Evolutionary conservation across 2,113 vertebrate species (phyloP).

Genomic region (Anguilla japonica): DNA sequence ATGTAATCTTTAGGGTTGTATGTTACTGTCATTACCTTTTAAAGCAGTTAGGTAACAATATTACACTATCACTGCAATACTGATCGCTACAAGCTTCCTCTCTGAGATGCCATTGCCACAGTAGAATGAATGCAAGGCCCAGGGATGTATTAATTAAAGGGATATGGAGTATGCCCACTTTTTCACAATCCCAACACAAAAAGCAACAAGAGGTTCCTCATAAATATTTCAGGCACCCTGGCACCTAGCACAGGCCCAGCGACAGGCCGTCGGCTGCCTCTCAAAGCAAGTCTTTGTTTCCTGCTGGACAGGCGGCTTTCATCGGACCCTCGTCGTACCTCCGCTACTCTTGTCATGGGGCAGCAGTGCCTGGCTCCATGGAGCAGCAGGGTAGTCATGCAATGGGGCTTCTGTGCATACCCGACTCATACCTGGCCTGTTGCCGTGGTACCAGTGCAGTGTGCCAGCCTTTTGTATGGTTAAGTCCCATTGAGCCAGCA

Average conservation of each 20-base stretch:
- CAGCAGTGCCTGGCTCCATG: conserved; percentile 29
- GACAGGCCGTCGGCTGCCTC: conserved; percentile 53
- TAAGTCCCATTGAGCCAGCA: conserved; percentile 56
- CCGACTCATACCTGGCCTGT: conserved; percentile 52
- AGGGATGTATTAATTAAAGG: conserved; percentile 6
- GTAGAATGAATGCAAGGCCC: neutral
- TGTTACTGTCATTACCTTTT: neutral
- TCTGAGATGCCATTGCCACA: neutral
- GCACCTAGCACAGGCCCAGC: conserved; percentile 50
- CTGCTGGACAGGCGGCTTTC: conserved; percentile 45
- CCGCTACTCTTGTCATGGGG: conserved; percentile 49
- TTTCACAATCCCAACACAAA: conserved; percentile 15
- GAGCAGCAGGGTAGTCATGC: conserved; percentile 32
- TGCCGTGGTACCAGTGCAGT: conserved; percentile 56
- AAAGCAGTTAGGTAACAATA: neutral
- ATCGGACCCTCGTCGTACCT: conserved; percentile 20
- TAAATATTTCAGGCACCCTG: conserved; percentile 65
- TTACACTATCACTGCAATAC: neutral
- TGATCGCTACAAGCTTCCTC: neutral
- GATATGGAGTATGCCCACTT: conserved; percentile 53
- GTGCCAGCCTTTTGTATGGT: conserved; percentile 58
- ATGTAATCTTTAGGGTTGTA: neutral
- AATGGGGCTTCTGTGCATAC: conserved; percentile 51
- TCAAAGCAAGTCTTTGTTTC: conserved; percentile 60
- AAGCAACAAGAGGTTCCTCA: conserved; percentile 56